Conservation (phyloP, 2,113 vertebrate genomes). For the Sisor rabdophorus region DNA sequence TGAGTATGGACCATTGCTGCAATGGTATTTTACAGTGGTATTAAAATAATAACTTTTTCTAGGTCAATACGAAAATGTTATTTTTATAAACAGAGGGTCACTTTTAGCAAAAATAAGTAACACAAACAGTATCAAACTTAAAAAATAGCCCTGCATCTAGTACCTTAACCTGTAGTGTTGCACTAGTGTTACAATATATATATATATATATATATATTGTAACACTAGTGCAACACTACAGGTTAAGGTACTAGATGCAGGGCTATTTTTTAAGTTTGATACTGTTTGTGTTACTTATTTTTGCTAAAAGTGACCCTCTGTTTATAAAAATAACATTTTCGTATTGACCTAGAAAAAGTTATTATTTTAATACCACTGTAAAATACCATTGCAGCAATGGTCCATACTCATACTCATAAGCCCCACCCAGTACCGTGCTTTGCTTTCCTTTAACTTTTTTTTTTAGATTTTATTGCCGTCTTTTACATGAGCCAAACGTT, state of each 20-base stretch:
- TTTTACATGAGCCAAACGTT: slow-evolving; percentile 40
- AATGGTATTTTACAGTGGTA: neutral
- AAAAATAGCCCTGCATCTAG: slow-evolving; percentile 14
- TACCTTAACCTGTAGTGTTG: slow-evolving; percentile 42
- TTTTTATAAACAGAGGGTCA: neutral
- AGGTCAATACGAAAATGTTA: neutral
- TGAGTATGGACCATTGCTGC: neutral
- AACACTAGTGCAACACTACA: slow-evolving; percentile 39
- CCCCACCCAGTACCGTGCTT: neutral
- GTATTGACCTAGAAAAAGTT: neutral
- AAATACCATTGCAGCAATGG: slow-evolving; percentile 12
- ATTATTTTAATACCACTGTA: neutral
- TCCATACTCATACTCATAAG: neutral
- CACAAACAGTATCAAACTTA: slow-evolving; percentile 14
- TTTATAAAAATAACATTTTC: neutral
- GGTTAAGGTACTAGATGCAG: slow-evolving; percentile 35
- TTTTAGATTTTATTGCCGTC: slow-evolving; percentile 11
- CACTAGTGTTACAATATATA: slow-evolving; percentile 27
- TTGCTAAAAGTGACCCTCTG: neutral
- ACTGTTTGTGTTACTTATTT: neutral
- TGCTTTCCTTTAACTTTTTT: neutral
- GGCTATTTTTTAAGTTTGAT: slow-evolving; percentile 19
- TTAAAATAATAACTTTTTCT: slow-evolving; percentile 2
- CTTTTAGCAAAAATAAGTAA: neutral
- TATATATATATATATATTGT: neutral